phyloP scores from a whole-genome alignment of 2,113 vertebrate species.

The Poeciliopsis retropinna region DNA sequence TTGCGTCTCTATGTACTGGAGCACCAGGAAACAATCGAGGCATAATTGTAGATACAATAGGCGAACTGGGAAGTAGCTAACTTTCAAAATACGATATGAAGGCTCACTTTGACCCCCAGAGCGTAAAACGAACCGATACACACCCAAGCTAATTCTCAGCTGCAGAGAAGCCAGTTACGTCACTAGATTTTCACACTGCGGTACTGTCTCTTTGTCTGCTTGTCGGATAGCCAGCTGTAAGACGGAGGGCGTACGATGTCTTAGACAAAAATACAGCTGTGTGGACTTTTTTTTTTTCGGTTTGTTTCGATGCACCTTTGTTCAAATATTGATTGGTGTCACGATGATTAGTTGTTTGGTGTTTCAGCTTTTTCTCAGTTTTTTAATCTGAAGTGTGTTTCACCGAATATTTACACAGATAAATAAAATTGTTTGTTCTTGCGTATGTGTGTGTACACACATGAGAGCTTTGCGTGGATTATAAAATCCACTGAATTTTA shows the following conservation, averaged over 20 bases:
- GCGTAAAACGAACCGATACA: conserved; percentile 39
- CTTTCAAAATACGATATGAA: conserved; percentile 12
- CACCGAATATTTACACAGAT: conserved; percentile 20
- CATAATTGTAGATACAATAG: neutral
- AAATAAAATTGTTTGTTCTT: neutral
- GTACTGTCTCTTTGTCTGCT: conserved; percentile 78
- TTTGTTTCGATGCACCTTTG: conserved; percentile 25
- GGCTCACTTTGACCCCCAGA: conserved; percentile 18
- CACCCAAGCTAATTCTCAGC: conserved; percentile 43
- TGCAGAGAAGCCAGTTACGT: conserved; percentile 71
- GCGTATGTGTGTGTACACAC: neutral
- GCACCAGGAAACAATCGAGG: neutral
- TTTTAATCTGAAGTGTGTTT: conserved; percentile 1
- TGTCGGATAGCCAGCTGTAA: conserved; percentile 76
- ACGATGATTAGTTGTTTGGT: conserved; percentile 19
- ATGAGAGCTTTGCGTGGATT: conserved; percentile 6
- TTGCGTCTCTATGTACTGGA: conserved; percentile 3
- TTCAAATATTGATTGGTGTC: conserved; percentile 42
- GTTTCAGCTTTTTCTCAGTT: neutral
- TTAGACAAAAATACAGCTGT: conserved; percentile 43
- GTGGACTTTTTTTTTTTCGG: conserved; percentile 5
- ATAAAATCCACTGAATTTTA: neutral
- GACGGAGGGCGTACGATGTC: conserved; percentile 68
- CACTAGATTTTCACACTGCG: conserved; percentile 78
- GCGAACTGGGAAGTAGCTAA: neutral